Conservation (phyloP, 2,113 vertebrate species). For the Hirundichthys speculiger region DNA sequence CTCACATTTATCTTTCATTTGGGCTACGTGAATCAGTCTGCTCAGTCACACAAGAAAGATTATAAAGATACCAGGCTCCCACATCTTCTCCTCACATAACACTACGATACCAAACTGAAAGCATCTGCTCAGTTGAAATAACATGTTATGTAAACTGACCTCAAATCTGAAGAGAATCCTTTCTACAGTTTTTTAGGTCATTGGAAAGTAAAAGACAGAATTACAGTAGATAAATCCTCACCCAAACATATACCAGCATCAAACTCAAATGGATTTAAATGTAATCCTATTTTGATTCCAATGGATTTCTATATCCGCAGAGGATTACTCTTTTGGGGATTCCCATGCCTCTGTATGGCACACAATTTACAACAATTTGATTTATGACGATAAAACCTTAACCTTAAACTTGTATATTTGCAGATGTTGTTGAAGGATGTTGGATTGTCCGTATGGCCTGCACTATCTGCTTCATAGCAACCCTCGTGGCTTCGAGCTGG, state of each 20-base stretch:
- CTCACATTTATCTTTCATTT: neutral
- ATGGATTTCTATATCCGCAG: conserved; percentile 21
- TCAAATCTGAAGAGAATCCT: conserved; percentile 21
- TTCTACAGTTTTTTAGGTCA: conserved; percentile 33
- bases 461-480: neutral
- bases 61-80: neutral
- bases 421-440: no score
- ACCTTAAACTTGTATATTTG: no score
- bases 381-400: conserved; percentile 7
- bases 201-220: conserved; percentile 13
- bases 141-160: conserved; percentile 56
- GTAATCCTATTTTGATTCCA: conserved; percentile 28
- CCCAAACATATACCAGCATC: conserved; percentile 3
- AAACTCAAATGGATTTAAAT: conserved; percentile 22
- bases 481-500: neutral
- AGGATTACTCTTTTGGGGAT: neutral
- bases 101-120: conserved; percentile 23
- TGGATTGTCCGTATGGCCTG: neutral
- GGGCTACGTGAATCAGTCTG: neutral
- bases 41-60: neutral
- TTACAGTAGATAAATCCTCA: conserved; percentile 25
- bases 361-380: neutral
- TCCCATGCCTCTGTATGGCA: neutral
- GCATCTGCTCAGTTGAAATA: conserved; percentile 28
- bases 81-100: conserved; percentile 4